These are phyloP conservation scores for Drosophila punjabiensis DNA, from an alignment of 1,140 invertebrate species.

Conservation along the genomic window DNA sequence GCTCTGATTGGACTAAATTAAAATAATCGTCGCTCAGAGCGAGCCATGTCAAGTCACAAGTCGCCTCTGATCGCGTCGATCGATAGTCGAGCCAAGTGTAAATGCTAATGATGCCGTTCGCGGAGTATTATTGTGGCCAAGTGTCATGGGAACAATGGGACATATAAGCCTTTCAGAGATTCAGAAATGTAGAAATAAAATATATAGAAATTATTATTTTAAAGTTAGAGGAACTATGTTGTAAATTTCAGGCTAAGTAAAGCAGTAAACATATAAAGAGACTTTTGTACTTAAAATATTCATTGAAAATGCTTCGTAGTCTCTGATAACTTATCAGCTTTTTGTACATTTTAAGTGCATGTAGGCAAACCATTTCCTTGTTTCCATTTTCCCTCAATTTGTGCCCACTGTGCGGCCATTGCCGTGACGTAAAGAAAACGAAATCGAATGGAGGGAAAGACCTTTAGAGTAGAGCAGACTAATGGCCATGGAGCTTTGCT, in stretches of 20 bases:
- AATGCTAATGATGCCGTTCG: conserved; percentile 49
- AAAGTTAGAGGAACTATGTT: background rate
- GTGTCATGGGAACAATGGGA: conserved; percentile 1
- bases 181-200: background rate
- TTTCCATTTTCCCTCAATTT: background rate
- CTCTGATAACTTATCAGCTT: conserved; percentile 7
- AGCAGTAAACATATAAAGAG: background rate
- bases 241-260: background rate
- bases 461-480: conserved; percentile 33
- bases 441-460: conserved; percentile 29
- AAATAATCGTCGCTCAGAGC: conserved; percentile 41
- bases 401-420: conserved; percentile 33
- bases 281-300: background rate
- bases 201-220: background rate
- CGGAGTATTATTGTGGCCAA: background rate
- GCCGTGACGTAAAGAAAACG: conserved; percentile 18
- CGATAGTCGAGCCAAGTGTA: conserved; percentile 43
- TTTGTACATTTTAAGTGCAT: background rate
- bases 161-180: background rate
- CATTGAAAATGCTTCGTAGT: background rate
- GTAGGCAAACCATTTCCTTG: background rate
- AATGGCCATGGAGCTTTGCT: conserved; percentile 36
- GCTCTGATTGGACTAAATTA: conserved; percentile 77
- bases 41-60: conserved; percentile 30
- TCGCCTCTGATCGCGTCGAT: conserved; percentile 41